Base-by-base conservation (phyloP, 2,888 invertebrate genomes). In the Scelioninae gen. 2 region DNA sequence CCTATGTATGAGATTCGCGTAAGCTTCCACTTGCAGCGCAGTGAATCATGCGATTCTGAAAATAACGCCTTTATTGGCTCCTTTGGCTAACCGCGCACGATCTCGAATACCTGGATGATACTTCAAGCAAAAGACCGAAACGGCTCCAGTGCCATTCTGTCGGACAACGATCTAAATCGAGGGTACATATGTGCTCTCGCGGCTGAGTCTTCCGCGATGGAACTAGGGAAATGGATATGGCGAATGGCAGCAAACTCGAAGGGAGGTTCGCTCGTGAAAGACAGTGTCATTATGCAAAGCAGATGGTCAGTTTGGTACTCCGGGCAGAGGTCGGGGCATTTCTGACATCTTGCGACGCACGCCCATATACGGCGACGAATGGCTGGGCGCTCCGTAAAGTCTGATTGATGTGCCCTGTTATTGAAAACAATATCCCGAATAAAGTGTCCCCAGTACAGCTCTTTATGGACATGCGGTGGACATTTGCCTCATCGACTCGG, bases 271-370 rank as follows among this genome's bases (percentile, higher is more conserved):
- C 15, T 41, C 63, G 46, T 45, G 58, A 35, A 41, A 61, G 45
- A 52, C 46, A 72, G 78, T 71, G 83, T 84, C 86, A 83, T 86
- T 86, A 86, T 86, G 86, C 84, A 86, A 86, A 86, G 77, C 78
- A 84, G 85, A 86, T 85, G 85, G 86, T 84, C 86, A 86, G 81
- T 80, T 81, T 78, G 76, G 84, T 83, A 81, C 85, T 85, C 84
- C 70, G 53, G 78, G 74, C 79, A 76, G 75, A 81, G 83, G 81
- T 82, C 80, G 79, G 76, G 83, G 83, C 82, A 80, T 84, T 83
- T 80, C 76, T 79, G 81, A 84, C 85, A 85, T 85, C 82, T 82
- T 83, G 84, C 79, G 76, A 37, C 48, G 52, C 43, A 60, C 37
- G 48, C 43, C 50, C 39, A 18, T 67, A 73, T 68, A 68, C 48